Evolutionary conservation across 1,140 invertebrate species (phyloP).

Genomic region (Frieseomelitta varia): DNA sequence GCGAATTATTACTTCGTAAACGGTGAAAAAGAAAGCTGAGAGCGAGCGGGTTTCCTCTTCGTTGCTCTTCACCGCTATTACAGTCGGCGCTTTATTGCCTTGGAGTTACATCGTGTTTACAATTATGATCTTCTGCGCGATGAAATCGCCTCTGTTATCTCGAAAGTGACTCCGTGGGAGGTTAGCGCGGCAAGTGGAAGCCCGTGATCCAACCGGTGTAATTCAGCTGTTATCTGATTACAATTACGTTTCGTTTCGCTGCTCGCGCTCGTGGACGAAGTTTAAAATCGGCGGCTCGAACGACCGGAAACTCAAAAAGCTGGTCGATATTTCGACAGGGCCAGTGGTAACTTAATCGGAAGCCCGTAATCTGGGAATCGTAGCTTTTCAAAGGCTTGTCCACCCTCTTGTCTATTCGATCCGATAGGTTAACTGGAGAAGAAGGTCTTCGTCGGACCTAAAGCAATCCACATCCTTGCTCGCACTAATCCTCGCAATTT

Average conservation of each 20-base stretch:
- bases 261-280: background rate
- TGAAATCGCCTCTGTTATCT: slow-evolving; percentile 16
- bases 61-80: slow-evolving; percentile 21
- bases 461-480: slow-evolving; percentile 68
- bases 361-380: slow-evolving; percentile 70
- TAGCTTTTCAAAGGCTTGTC: slow-evolving; percentile 49
- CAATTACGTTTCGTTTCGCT: background rate
- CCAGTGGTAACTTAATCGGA: slow-evolving; percentile 73
- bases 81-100: slow-evolving; percentile 28
- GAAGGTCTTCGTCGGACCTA: slow-evolving; percentile 69
- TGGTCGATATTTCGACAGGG: slow-evolving; percentile 50
- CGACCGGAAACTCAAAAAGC: background rate
- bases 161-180: background rate
- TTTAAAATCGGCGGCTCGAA: background rate
- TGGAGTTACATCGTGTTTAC: slow-evolving; percentile 42
- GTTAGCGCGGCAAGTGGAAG: background rate
- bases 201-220: background rate
- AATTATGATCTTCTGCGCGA: slow-evolving; percentile 37
- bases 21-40: slow-evolving; percentile 29
- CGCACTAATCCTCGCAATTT: background rate
- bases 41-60: slow-evolving; percentile 13
- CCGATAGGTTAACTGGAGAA: slow-evolving; percentile 24
- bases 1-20: slow-evolving; percentile 64
- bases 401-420: slow-evolving; percentile 37
- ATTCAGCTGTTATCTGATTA: background rate